Evolutionary conservation across 2,113 vertebrate genomes (phyloP), one percentile per base, ranked within the genome.

Genomic region (rat (Rattus norvegicus)): DNA sequence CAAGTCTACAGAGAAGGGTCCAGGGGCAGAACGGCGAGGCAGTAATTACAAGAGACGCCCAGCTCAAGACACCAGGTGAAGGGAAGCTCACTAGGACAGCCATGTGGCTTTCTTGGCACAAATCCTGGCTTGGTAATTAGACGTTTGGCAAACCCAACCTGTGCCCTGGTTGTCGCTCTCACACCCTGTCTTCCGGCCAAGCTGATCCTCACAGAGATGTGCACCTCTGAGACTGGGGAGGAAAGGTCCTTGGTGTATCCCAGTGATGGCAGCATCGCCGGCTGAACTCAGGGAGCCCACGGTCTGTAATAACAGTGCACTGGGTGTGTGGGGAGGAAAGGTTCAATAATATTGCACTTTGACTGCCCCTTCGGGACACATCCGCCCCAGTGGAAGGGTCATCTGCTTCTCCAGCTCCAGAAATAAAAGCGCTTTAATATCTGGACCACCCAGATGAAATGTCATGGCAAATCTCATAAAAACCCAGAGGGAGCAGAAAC

Each of bases 391-490:
- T 73, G 69, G 80, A 95, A 95, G 87, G 87, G 97, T 88, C 94
- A 73, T 70, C 96, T 97, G 97, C 94, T 95, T 96, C 95, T 95
- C 69, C 69, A 90, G 90, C 96, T 98, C 94, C 97, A 95, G 96
- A 94, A 84, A 95, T 17, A 93, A 97, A 63, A 97, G 97, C 97
- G 97, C 95, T 96, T 98, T 97, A 85, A 92, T 98, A 95, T 97
- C 98, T 93, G 98, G 96, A 98, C 97, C 93, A 95, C 96, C 98
- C 97, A 83, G 97, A 97, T 98, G 98, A 99, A 99, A 99, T 99
- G 98, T 98, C 98, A 97, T 98, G 98, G 98, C 98, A 98, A 97
- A 95, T 89, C 43, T 95, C 0, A 49, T 97, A 93, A 98, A 98
- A 97, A 98, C 92, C 94, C 96, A 97, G 95, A 98, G 98, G 96